A percentile compares a stretch with the other conserved stretches of the same genome.
These are phyloP conservation scores for Baryphthengus martii DNA, from an alignment of 2,113 vertebrate genomes.

Conservation along the genomic window DNA sequence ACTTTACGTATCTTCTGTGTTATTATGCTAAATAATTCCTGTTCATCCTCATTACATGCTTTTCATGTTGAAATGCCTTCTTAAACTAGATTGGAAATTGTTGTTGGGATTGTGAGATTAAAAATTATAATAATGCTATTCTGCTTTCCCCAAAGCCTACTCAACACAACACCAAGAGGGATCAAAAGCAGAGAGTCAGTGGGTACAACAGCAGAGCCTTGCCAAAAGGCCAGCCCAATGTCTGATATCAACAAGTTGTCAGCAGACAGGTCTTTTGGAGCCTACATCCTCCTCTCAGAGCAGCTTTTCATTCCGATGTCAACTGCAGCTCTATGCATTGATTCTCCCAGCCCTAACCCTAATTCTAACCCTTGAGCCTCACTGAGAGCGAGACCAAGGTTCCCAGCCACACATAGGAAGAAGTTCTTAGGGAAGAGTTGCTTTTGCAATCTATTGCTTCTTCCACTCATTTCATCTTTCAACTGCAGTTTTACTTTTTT, in stretches of 20 bases:
- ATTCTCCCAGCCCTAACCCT: not conserved
- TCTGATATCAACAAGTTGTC: not conserved
- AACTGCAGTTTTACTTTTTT: not conserved
- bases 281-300: not conserved
- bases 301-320: not conserved
- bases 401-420: not conserved
- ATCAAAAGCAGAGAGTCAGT: not conserved
- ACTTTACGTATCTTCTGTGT: not conserved
- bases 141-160: not conserved
- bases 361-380: not conserved
- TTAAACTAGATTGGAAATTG: not conserved
- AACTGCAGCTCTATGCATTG: not conserved
- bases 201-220: not conserved
- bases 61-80: constrained; percentile 10
- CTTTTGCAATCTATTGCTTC: not conserved
- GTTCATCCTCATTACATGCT: not conserved
- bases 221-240: not conserved
- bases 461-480: not conserved
- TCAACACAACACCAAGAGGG: not conserved
- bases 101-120: not conserved
- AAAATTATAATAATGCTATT: not conserved
- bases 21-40: constrained; percentile 19
- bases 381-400: not conserved
- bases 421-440: not conserved
- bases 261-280: not conserved